Conservation (phyloP, 1,140 invertebrate genomes). For the Brachionus plicatilis region DNA sequence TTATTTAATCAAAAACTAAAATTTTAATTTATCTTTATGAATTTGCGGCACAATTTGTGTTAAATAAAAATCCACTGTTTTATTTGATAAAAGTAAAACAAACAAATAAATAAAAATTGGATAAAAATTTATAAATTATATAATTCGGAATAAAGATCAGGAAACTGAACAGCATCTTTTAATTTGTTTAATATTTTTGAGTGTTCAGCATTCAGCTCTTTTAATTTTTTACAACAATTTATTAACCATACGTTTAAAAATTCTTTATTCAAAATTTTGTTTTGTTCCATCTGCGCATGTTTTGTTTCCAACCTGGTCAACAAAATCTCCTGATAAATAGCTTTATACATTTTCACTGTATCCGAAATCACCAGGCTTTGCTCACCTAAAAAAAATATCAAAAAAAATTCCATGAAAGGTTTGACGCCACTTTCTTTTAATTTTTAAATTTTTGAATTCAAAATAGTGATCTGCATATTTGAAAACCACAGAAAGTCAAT, state of each 20-base stretch:
- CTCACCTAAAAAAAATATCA: neutral
- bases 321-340: constrained; percentile 4
- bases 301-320: constrained; percentile 4
- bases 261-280: constrained; percentile 21
- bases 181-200: neutral
- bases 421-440: too few relatives aligned
- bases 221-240: constrained; percentile 13
- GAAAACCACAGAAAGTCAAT: too few relatives aligned
- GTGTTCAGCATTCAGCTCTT: constrained; percentile 24
- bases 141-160: constrained; percentile 38
- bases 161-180: constrained; percentile 31
- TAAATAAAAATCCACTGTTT: neutral
- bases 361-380: neutral
- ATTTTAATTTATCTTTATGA: too few relatives aligned
- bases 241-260: neutral
- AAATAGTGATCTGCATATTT: too few relatives aligned
- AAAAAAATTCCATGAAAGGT: neutral
- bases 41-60: neutral
- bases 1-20: too few relatives aligned
- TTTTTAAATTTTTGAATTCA: too few relatives aligned
- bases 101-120: neutral
- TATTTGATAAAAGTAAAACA: neutral
- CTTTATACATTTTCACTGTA: neutral
- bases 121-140: constrained; percentile 29
- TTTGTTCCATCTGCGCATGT: neutral